phyloP scores from a whole-genome alignment of 1,140 invertebrate species.

The Asobara japonica region DNA sequence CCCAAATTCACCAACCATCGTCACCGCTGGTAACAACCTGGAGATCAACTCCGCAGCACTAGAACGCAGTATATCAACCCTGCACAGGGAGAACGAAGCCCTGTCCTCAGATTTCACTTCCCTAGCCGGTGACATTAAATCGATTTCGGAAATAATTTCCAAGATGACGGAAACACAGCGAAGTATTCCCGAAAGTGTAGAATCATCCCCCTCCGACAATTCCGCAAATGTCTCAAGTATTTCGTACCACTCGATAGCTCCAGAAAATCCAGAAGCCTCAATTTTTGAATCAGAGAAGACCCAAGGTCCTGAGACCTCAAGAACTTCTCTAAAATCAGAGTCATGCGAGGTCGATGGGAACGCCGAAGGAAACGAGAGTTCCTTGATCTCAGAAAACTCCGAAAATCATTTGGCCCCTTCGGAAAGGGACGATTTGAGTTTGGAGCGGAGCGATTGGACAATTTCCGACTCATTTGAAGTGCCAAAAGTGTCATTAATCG shows the following conservation, averaged over 20 bases:
- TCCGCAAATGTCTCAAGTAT: background rate
- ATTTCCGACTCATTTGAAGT: conserved; percentile 50
- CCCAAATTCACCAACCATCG: background rate
- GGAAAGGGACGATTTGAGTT: background rate
- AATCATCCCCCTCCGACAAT: background rate
- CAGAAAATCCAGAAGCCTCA: background rate
- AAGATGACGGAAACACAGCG: conserved; percentile 43
- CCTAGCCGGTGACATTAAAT: conserved; percentile 47
- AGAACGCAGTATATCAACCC: conserved; percentile 48
- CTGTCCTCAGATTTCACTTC: conserved; percentile 47
- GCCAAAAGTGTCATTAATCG: background rate
- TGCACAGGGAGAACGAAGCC: conserved; percentile 48
- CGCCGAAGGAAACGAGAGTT: background rate
- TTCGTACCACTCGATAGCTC: too few relatives aligned
- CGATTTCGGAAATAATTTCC: conserved; percentile 53
- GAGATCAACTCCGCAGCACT: conserved; percentile 42
- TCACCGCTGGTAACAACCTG: conserved; percentile 36
- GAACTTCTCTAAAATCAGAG: background rate
- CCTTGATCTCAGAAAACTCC: background rate
- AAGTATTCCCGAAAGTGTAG: background rate
- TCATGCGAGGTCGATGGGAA: background rate
- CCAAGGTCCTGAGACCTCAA: background rate
- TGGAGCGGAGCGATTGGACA: conserved; percentile 40
- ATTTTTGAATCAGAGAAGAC: background rate
- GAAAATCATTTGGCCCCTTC: background rate